Conservation (phyloP, 2,888 invertebrate species). For the Hypomecis punctinalis region DNA sequence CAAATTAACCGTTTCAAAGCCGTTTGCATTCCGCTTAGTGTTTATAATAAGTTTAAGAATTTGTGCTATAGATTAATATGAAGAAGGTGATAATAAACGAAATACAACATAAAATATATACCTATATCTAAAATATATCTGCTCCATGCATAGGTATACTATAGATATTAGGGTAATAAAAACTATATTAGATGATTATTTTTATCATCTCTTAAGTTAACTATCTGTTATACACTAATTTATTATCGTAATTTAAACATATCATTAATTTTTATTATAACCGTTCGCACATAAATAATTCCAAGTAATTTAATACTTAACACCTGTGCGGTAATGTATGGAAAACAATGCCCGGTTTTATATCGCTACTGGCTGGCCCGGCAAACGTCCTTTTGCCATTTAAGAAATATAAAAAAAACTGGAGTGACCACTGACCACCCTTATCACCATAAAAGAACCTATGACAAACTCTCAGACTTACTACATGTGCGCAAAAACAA, state of each 20-base stretch:
- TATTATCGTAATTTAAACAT: slow-evolving; percentile 41
- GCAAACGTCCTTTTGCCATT: no score
- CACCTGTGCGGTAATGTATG: slow-evolving; percentile 42
- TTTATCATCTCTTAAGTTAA: slow-evolving; percentile 39
- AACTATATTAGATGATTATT: slow-evolving; percentile 35
- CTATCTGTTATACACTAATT: slow-evolving; percentile 38
- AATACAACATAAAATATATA: no score
- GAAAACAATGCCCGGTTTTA: slow-evolving; percentile 20
- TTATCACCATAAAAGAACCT: no score
- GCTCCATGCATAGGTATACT: slow-evolving; percentile 17
- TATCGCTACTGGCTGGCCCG: background rate
- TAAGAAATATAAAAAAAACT: no score
- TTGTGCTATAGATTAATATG: no score
- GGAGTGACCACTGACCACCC: no score
- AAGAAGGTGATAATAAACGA: no score
- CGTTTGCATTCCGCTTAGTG: no score
- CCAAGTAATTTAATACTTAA: slow-evolving; percentile 45
- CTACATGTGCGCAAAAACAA: no score
- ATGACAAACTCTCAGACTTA: no score
- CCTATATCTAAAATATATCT: background rate
- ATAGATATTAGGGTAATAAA: slow-evolving; percentile 40
- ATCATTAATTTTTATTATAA: slow-evolving; percentile 46
- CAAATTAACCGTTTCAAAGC: no score
- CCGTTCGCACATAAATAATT: slow-evolving; percentile 43
- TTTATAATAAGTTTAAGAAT: no score